Percentiles rank a stretch among this genome's conserved stretches.
These are phyloP conservation scores for Argentina silus DNA, from an alignment of 2,797 vertebrate genomes.

Conservation along the genomic window DNA sequence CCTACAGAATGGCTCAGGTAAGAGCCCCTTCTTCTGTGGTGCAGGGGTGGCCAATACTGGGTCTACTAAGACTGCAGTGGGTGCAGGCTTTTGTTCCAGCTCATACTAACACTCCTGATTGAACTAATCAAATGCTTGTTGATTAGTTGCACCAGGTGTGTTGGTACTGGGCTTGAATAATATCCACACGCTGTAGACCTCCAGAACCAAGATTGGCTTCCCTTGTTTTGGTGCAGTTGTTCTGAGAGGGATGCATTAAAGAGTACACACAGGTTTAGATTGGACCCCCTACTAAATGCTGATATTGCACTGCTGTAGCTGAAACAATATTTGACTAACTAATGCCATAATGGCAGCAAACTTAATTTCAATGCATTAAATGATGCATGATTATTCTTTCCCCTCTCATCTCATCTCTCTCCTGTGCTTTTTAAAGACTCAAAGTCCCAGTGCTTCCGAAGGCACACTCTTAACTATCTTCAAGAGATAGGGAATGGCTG, in stretches of 20 bases:
- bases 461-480: slow-evolving; percentile 90
- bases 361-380: slow-evolving; percentile 43
- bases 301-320: slow-evolving; percentile 6
- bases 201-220: too few species aligned
- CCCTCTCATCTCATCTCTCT: slow-evolving; percentile 37
- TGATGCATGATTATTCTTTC: slow-evolving; percentile 7
- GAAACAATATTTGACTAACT: background rate
- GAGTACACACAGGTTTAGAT: slow-evolving; percentile 6
- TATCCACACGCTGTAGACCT: background rate
- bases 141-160: too few species aligned
- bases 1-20: slow-evolving; percentile 82
- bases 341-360: slow-evolving; percentile 39
- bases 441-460: slow-evolving; percentile 83
- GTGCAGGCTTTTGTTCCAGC: too few species aligned
- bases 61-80: too few species aligned
- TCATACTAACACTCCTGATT: too few species aligned
- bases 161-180: background rate
- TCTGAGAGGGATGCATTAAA: too few species aligned
- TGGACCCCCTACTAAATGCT: slow-evolving; percentile 32
- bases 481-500: slow-evolving; percentile 94
- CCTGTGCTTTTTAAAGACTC: slow-evolving; percentile 61
- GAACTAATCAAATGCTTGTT: too few species aligned
- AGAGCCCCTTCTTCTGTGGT: background rate
- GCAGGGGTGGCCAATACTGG: background rate
- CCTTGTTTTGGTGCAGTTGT: too few species aligned